Evolutionary conservation across 2,888 invertebrate species (phyloP), one percentile per base, ranked within the genome.

Genomic region (Andrena bicolor): DNA sequence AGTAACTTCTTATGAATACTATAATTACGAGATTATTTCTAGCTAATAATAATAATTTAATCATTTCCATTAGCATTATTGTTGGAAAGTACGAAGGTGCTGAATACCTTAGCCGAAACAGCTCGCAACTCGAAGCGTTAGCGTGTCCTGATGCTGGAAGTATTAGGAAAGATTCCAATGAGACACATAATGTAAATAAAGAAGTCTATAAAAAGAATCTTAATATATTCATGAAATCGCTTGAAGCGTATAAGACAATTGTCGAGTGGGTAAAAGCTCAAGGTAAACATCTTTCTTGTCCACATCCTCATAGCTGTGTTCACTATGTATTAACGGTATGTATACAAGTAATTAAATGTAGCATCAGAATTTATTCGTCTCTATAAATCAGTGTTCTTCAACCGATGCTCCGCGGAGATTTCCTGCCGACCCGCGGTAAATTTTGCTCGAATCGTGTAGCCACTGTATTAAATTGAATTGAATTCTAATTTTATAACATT

Each of bases 61-160:
- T 30, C n/a, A 7, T 60, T 63, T 56, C 51, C 28, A 20, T 16
- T 73, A 96, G 95, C 89, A 95, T 96, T 91, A 95, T 96, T 84
- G 94, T 96, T 86, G 96, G 96, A 51, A 95, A 95, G 30, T 94
- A 95, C 85, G 96, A 96, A 92, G 96, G 96, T 86, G 92, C 93
- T 76, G 93, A 93, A 71, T 94, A 93, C 83, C 87, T 82, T 56
- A 63, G 81, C 49, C 85, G 88, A 10, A 89, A 91, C 70, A 89
- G 92, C 58, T 91, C 35, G 3, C 56, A 70, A 35, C 49, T 49
- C 88, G 91, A 87, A 72, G 91, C 72, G 74, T 92, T 49, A 23
- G 49, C 90, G 90, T 69, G 41, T 20, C 35, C 64, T 41, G 20
- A 16, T n/a, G 7, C 3, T 35, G 53, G 28, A 60, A 6, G 1